Base-by-base conservation (phyloP, 1,140 invertebrate species). In the Temnothorax longispinosus region DNA sequence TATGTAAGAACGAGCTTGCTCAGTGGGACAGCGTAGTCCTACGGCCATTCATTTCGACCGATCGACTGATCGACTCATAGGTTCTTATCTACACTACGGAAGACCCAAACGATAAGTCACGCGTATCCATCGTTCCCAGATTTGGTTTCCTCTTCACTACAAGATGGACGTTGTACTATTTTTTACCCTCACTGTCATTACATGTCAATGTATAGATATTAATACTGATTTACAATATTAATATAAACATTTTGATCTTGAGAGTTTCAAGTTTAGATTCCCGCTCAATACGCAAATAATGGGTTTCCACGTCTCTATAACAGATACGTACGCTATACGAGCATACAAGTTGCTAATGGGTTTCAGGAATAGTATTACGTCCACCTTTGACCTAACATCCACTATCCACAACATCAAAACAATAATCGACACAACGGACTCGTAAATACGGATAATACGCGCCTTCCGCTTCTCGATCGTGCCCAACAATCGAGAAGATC, bases 61-160 rank as follows among this genome's bases (percentile, higher is more conserved):
- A 89, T 89, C 88, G 87, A 90, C 87, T 85, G 84, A 90, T 90
- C 77, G 88, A 88, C 77, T 86, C 76, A 86, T 80, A 75, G 87
- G 56, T 82, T 84, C 62, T 84, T 62, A 50, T 54, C 44, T 65
- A 86, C 32, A 47, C 52, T 56, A 78, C 87, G 21, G 58, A 76
- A 86, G 76, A 90, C 77, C 72, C 86, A 89, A 56, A 82, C 84
- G 64, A 21, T 62, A 52, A 64, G 52, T 84, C 85, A 87, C 85
- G 75, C 77, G 72, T 76, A 67, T 69, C 74, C 88, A 87, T 89
- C 52, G 38, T 44, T 27, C 38, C 72, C 50, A 78, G 44, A 86
- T 62, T 77, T 77, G 27, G 21, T 85, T 13, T 62, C 65, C 41
- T 56, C 50, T 56, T 89, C 85, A 89, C 50, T 58, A 21, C 27